These are phyloP conservation scores for Cladorhizidae sp. DNA, from an alignment of 37 sponge, comb jelly and placozoan species.

Conservation along the genomic window DNA sequence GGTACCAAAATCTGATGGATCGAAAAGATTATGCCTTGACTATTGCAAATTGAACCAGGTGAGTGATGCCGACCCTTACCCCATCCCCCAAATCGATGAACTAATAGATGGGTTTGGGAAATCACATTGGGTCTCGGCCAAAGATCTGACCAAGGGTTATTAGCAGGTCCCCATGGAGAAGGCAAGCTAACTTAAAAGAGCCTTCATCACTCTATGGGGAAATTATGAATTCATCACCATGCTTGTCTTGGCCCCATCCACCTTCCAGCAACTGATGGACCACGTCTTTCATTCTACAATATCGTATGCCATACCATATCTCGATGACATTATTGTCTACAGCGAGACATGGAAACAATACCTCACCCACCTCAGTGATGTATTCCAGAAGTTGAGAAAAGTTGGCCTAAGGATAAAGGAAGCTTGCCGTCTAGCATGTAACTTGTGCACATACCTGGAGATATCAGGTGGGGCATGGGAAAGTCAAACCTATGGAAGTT, in stretches of 20 bases:
- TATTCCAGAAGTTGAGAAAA: not conserved
- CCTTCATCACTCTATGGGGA: constrained; percentile 3
- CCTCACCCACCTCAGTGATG: not conserved
- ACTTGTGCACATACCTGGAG: not conserved
- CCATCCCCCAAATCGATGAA: not conserved
- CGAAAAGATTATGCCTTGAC: not conserved
- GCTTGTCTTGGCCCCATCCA: not conserved
- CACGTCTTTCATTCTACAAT: not conserved
- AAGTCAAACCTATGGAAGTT: not conserved
- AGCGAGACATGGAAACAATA: not conserved
- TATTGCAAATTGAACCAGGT: not conserved
- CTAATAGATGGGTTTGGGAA: not conserved
- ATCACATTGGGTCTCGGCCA: not conserved
- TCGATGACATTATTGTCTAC: not conserved
- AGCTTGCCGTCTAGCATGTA: not conserved
- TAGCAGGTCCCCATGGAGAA: not conserved
- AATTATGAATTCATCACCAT: not conserved
- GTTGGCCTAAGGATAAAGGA: not conserved
- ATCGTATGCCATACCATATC: not conserved
- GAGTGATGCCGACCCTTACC: not conserved
- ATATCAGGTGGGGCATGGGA: not conserved
- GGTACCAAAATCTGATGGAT: no score
- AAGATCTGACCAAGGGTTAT: not conserved
- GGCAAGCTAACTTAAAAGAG: not conserved
- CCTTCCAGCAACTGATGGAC: not conserved